Conservation (phyloP, 2,888 invertebrate genomes). For the Drosophila mettleri region DNA sequence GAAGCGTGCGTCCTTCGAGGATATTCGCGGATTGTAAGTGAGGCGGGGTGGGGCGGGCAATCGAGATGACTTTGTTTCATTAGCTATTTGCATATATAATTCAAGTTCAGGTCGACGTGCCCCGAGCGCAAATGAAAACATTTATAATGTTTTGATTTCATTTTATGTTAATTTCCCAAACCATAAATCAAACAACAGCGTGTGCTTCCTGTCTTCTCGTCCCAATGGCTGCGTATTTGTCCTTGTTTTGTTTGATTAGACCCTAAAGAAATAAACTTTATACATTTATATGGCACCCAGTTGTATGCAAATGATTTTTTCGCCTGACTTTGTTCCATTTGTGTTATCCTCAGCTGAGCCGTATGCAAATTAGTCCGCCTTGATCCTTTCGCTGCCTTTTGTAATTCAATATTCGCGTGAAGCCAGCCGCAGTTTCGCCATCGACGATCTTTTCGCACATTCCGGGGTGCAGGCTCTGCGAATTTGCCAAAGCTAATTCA, state of each 20-base stretch:
- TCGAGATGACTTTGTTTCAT: slow-evolving; percentile 72
- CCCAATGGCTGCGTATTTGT: slow-evolving; percentile 45
- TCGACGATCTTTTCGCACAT: slow-evolving; percentile 29
- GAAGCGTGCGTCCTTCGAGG: slow-evolving; percentile 78
- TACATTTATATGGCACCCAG: slow-evolving; percentile 9
- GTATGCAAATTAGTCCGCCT: slow-evolving; percentile 73
- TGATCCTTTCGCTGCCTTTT: slow-evolving; percentile 48
- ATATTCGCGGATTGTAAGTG: slow-evolving; percentile 57
- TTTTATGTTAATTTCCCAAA: slow-evolving; percentile 80
- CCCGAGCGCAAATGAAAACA: slow-evolving; percentile 69
- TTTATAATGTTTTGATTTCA: slow-evolving; percentile 82
- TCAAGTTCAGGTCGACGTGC: slow-evolving; percentile 31
- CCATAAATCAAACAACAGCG: slow-evolving; percentile 80
- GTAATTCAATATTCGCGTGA: slow-evolving; percentile 82
- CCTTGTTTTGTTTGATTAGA: slow-evolving; percentile 64
- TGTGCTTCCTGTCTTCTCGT: slow-evolving; percentile 82
- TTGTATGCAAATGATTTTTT: slow-evolving; percentile 52
- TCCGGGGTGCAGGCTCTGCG: slow-evolving; percentile 21
- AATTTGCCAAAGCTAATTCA: slow-evolving; percentile 46
- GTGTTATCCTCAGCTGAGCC: slow-evolving; percentile 60
- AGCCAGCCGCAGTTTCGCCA: slow-evolving; percentile 14
- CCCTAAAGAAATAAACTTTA: slow-evolving; percentile 16
- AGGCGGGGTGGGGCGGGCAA: slow-evolving; percentile 3
- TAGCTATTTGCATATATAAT: slow-evolving; percentile 70
- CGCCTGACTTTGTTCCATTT: slow-evolving; percentile 47